Conservation (phyloP, 2,888 invertebrate species). For the Parascotia fuliginaria region DNA sequence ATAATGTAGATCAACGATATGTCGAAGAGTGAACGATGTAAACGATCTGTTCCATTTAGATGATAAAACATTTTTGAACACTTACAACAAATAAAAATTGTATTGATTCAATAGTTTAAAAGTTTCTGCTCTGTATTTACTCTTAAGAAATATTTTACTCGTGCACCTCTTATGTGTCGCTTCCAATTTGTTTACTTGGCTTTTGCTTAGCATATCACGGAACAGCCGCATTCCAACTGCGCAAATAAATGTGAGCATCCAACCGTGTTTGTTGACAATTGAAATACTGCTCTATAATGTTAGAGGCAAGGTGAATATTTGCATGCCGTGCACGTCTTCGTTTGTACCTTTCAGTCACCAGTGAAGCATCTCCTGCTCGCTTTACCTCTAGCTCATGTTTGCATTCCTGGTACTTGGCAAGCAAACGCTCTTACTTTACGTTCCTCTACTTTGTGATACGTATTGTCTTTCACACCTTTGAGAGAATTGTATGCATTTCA, state of each 20-base stretch:
- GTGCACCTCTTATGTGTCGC: conserved; percentile 57
- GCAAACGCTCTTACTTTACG: conserved; percentile 77
- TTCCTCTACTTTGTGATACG: conserved; percentile 72
- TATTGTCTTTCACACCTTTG: conserved; percentile 75
- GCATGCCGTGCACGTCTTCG: not conserved
- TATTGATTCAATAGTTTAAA: conserved; percentile 43
- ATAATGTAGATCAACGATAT: no score
- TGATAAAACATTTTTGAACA: no score
- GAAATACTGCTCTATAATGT: conserved; percentile 16
- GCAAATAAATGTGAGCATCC: conserved; percentile 72
- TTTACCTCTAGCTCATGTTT: conserved; percentile 72
- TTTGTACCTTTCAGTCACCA: conserved; percentile 39
- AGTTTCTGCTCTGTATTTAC: conserved; percentile 43
- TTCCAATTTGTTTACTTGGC: conserved; percentile 79
- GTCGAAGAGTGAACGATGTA: no score
- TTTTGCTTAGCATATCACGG: conserved; percentile 80
- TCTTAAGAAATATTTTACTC: conserved; percentile 56
- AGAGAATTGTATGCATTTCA: conserved; percentile 67
- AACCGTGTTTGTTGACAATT: conserved; percentile 49
- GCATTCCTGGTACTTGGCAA: conserved; percentile 76
- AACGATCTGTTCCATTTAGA: no score
- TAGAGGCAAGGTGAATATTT: conserved; percentile 27
- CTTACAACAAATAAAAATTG: no score
- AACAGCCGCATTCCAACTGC: conserved; percentile 73
- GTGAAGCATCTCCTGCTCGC: conserved; percentile 53